These are phyloP conservation scores for Zaprionus nigranus DNA, from an alignment of 1,140 invertebrate genomes.

Conservation along the genomic window DNA sequence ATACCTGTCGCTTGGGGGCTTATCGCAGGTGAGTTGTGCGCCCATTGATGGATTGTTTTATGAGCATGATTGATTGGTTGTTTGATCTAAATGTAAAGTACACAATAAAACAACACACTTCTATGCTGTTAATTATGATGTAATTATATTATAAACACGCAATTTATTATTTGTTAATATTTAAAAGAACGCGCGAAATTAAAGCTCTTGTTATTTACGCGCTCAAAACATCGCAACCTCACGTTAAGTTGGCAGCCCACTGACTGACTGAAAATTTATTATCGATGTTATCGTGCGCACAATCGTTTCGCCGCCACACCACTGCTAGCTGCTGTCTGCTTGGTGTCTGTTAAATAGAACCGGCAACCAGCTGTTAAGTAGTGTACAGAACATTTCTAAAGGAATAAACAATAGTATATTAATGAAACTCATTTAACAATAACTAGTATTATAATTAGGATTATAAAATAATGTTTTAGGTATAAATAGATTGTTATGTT, in stretches of 20 bases:
- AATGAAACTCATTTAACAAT: not conserved
- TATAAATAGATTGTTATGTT: not conserved
- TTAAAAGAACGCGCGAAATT: slow-evolving; percentile 5
- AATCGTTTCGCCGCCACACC: slow-evolving; percentile 11
- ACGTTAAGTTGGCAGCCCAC: slow-evolving; percentile 28
- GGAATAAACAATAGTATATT: not conserved
- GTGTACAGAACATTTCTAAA: not conserved
- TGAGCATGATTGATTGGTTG: slow-evolving; percentile 6
- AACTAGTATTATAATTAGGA: not conserved
- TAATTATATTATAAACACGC: not conserved
- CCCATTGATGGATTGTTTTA: slow-evolving; percentile 26
- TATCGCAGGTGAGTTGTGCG: slow-evolving; percentile 47
- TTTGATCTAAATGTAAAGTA: not conserved
- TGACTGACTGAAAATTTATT: not conserved
- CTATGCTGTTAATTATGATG: not conserved
- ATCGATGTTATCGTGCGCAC: not conserved
- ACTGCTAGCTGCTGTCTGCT: not conserved
- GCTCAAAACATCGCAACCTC: not conserved
- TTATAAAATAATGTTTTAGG: not conserved
- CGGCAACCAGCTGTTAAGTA: slow-evolving; percentile 1
- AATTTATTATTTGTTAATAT: not conserved
- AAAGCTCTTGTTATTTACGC: not conserved
- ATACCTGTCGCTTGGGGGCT: slow-evolving; percentile 32
- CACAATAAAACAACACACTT: too few species aligned
- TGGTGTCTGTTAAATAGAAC: not conserved